Conservation (phyloP, 2,888 invertebrate species). For the Cerastis leucographa region DNA sequence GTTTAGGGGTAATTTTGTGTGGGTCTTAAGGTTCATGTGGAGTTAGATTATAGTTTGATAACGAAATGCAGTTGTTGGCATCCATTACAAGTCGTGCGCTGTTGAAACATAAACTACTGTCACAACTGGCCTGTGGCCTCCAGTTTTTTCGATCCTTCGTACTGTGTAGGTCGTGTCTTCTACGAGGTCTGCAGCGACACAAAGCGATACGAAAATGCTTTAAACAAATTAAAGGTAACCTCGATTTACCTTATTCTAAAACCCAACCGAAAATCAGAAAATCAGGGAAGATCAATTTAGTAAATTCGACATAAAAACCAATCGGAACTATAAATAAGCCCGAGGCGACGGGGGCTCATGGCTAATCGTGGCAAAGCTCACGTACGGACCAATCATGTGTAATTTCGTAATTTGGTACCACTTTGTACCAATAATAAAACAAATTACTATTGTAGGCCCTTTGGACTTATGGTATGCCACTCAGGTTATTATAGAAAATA, state of each 20-base stretch:
- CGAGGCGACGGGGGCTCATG: constrained; percentile 54
- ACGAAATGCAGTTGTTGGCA: background rate
- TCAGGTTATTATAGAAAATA: constrained; percentile 43
- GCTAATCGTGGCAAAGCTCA: constrained; percentile 71
- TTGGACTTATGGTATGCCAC: constrained; percentile 42
- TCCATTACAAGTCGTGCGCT: background rate
- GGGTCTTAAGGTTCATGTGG: background rate
- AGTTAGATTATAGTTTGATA: background rate
- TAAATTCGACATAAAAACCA: constrained; percentile 66
- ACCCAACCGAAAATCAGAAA: constrained; percentile 48
- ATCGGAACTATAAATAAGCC: constrained; percentile 77
- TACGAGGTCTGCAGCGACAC: background rate
- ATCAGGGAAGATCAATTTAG: constrained; percentile 64
- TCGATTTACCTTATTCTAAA: constrained; percentile 23
- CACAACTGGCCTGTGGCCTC: background rate
- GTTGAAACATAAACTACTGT: background rate
- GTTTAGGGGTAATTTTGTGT: background rate
- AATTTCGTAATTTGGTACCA: constrained; percentile 88
- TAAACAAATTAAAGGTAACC: constrained; percentile 20
- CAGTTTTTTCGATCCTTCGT: background rate
- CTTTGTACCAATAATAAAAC: constrained; percentile 88
- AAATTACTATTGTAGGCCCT: constrained; percentile 79
- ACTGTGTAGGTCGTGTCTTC: background rate
- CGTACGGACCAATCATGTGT: constrained; percentile 82
- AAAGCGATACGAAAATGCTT: background rate